Conservation (phyloP, 2,797 vertebrate genomes). For the Yasuhikotakia modesta region DNA sequence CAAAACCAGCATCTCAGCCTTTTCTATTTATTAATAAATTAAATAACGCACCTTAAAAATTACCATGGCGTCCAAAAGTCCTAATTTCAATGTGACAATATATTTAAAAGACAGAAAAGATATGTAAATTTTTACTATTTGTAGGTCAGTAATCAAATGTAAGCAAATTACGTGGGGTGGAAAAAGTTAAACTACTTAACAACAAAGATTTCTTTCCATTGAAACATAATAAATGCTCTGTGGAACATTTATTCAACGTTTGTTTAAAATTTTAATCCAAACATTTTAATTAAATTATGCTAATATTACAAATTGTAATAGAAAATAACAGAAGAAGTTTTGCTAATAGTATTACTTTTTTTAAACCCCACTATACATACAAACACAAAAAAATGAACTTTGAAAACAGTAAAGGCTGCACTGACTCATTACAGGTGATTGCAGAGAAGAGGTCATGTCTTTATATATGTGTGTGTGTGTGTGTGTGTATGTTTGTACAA, state of each 20-base stretch:
- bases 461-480: slow-evolving; percentile 1
- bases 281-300: neutral
- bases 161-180: neutral
- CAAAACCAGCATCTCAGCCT: slow-evolving; percentile 24
- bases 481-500: too few relatives aligned
- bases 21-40: slow-evolving; percentile 1
- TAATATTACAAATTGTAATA: neutral
- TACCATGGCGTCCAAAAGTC: neutral
- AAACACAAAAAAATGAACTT: slow-evolving; percentile 35
- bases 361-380: neutral
- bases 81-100: neutral
- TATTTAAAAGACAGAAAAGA: neutral
- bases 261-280: neutral
- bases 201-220: neutral
- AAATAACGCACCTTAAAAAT: too few relatives aligned
- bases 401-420: slow-evolving; percentile 9
- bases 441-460: neutral
- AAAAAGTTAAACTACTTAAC: neutral
- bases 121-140: neutral
- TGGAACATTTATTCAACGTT: neutral
- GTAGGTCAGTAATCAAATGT: neutral
- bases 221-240: neutral
- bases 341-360: neutral
- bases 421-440: slow-evolving; percentile 1
- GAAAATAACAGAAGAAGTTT: neutral